Evolutionary conservation across 2,113 vertebrate species (phyloP), one percentile per base, ranked within the genome.

Genomic region (Larimichthys polyactis): DNA sequence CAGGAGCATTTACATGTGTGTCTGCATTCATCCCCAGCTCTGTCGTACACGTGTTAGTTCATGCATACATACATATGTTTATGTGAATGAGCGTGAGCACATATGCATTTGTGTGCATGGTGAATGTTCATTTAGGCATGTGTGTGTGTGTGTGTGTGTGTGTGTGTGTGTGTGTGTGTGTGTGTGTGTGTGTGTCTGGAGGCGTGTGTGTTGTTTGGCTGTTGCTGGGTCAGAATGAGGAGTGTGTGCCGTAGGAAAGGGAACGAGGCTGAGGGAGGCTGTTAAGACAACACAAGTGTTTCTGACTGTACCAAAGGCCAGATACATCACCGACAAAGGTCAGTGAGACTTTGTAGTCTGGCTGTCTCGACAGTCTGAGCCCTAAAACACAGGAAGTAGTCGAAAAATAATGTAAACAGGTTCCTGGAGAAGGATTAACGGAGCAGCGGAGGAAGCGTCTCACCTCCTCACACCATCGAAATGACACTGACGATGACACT

Each of bases 111-210:
- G 27, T 79, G 62, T 83, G 48, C 48, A 29, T 60, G 59, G 17
- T 73, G 72, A 69, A 52, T 68, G 71, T 59, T 74, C 78, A 78
- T 85, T 55, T 82, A 69, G 11, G 62, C 79, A n/a, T n/a, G n/a
- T n/a, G n/a, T n/a, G n/a, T n/a, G n/a, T n/a, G n/a, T n/a, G n/a
- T n/a, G n/a, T n/a, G n/a, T n/a, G n/a, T n/a, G 68, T 76, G 64
- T 51, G 11, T 24, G 48, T 48, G 68, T 55, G n/a, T 63, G 69
- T 36, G 49, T n/a, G 17, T 62, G 15, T 65, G 27, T 19, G 49
- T 36, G 58, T 20, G 43, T 36, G 51, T 60, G 63, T 67, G 57
- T 54, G 60, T 54, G 4, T 58, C 15, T 22, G 29, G 36, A 22
- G 71, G 2, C 32, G 15, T 14, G 32, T 36, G 32, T 62, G 74